Conservation (phyloP, 2,113 vertebrate genomes). For the Micronisus gabar region DNA sequence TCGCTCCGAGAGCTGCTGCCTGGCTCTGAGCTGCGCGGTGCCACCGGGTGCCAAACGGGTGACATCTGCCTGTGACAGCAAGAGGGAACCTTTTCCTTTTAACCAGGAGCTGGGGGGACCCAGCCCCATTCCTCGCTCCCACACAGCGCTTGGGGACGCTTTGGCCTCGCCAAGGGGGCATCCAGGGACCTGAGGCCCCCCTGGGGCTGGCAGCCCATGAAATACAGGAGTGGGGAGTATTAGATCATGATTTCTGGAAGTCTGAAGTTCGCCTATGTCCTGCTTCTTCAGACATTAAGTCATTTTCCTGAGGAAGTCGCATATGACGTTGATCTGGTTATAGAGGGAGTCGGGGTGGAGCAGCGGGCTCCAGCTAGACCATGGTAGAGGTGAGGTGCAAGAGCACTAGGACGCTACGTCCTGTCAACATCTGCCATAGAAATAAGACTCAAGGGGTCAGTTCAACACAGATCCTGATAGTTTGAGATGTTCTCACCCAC, state of each 20-base stretch:
- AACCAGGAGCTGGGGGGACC: not conserved
- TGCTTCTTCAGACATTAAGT: slow-evolving; percentile 53
- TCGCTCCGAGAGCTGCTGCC: not conserved
- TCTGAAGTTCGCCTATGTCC: not conserved
- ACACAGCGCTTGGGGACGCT: accelerated
- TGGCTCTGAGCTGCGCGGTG: not conserved
- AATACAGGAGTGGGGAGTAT: not conserved
- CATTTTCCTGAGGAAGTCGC: slow-evolving; percentile 58
- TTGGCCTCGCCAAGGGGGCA: not conserved
- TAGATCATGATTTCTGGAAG: slow-evolving; percentile 37
- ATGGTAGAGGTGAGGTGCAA: not conserved
- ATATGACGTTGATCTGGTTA: not conserved
- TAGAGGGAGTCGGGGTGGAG: not conserved
- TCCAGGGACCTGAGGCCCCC: not conserved
- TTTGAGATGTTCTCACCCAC: not conserved
- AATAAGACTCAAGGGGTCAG: not conserved
- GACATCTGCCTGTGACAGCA: accelerated
- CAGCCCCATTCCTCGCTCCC: not conserved
- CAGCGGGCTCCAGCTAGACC: not conserved
- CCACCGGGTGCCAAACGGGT: not conserved
- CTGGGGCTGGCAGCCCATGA: not conserved
- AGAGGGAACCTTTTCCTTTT: not conserved
- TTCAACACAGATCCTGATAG: not conserved
- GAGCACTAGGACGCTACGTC: not conserved
- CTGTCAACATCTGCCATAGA: not conserved